A percentile compares a stretch with the other conserved stretches of the same genome.
Evolutionary conservation across 2,797 vertebrate species (phyloP).

Genomic region (Myripristis murdjan): DNA sequence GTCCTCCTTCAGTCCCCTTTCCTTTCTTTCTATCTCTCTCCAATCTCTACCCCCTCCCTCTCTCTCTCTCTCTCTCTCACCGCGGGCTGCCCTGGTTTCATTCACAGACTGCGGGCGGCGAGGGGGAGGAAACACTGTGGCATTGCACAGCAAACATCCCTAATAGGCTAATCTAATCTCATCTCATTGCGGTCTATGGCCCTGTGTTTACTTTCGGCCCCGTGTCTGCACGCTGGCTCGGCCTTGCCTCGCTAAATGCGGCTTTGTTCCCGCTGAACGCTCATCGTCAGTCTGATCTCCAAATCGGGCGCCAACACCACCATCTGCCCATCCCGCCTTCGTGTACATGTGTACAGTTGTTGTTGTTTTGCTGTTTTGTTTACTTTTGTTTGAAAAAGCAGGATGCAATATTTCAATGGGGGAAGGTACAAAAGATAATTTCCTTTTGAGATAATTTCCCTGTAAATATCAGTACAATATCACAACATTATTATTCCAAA

Average conservation of each 20-base stretch:
- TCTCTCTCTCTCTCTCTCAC: slow-evolving; percentile 10
- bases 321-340: slow-evolving; percentile 58
- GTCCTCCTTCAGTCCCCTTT: no score
- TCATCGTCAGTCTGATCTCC: slow-evolving; percentile 70
- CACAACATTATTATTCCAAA: no score
- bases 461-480: no score
- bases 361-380: slow-evolving; percentile 30
- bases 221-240: slow-evolving; percentile 71
- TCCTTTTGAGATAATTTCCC: no score
- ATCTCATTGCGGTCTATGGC: slow-evolving; percentile 78
- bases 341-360: neutral
- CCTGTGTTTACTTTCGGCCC: slow-evolving; percentile 85
- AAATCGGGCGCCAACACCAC: slow-evolving; percentile 64
- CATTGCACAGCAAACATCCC: slow-evolving; percentile 84
- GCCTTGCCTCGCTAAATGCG: slow-evolving; percentile 72
- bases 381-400: neutral
- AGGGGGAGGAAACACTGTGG: slow-evolving; percentile 69
- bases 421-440: no score
- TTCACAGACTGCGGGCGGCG: slow-evolving; percentile 63
- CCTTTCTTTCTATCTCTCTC: no score
- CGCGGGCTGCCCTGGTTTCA: slow-evolving; percentile 45
- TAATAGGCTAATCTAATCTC: slow-evolving; percentile 86
- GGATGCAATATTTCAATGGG: slow-evolving; percentile 1
- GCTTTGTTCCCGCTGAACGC: slow-evolving; percentile 73
- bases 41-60: neutral